Percentiles rank a stretch among this genome's conserved stretches.
phyloP scores from a whole-genome alignment of 2,888 invertebrate species.

The Cheilosia pagana region DNA sequence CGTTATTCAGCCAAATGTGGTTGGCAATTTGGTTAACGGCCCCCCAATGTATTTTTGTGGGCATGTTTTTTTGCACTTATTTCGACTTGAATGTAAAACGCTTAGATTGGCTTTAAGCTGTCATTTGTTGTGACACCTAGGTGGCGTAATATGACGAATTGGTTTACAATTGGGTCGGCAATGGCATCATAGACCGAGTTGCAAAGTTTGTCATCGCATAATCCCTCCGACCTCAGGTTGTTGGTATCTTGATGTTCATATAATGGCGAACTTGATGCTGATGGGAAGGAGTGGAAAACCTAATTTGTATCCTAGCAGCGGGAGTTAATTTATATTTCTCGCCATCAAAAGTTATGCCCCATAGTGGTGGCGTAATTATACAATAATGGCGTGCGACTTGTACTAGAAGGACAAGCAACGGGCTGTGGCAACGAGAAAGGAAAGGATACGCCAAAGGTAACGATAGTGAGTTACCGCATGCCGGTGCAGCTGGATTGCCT shows the following conservation, averaged over 20 bases:
- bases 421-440: constrained; percentile 2
- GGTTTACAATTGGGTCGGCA: background rate
- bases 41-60: background rate
- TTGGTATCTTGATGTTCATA: constrained; percentile 17
- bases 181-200: background rate
- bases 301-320: constrained; percentile 36
- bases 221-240: background rate
- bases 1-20: background rate
- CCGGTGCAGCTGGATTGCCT: constrained; percentile 31
- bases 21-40: background rate
- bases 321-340: constrained; percentile 40
- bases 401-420: constrained; percentile 10
- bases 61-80: background rate
- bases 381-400: background rate
- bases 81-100: constrained; percentile 4
- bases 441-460: background rate
- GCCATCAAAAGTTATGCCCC: constrained; percentile 13
- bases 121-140: background rate
- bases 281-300: constrained; percentile 11
- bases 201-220: background rate
- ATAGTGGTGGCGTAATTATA: constrained; percentile 23
- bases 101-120: constrained; percentile 4
- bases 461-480: constrained; percentile 14
- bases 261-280: constrained; percentile 10
- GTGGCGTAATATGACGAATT: background rate